phyloP scores from a whole-genome alignment of 2,797 vertebrate species.

The Loris lydekkerianus region DNA sequence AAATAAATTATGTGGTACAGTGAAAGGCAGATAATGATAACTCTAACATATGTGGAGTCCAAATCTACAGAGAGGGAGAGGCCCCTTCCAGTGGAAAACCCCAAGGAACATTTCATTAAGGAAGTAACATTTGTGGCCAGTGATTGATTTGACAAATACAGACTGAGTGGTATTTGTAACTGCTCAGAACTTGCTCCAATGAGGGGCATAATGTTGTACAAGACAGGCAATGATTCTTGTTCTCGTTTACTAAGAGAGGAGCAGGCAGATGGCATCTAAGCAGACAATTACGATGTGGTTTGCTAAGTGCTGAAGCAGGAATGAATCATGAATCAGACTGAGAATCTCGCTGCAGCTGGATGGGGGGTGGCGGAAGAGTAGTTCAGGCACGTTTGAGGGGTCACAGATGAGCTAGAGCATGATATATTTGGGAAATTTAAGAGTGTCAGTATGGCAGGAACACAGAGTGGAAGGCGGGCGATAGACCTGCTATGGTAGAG shows the following conservation, averaged over 20 bases:
- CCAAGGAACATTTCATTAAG: background rate
- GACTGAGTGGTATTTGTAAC: background rate
- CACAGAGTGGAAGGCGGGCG: background rate
- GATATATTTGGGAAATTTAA: background rate
- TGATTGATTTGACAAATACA: background rate
- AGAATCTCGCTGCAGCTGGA: background rate
- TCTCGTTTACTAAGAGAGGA: background rate
- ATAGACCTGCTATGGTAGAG: background rate
- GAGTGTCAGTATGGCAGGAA: background rate
- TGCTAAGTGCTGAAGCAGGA: background rate
- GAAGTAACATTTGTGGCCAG: background rate
- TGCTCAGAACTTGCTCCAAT: background rate
- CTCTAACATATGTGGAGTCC: background rate
- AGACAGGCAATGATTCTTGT: background rate
- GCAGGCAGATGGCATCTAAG: background rate
- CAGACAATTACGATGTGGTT: background rate
- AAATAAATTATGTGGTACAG: background rate
- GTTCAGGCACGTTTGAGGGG: background rate
- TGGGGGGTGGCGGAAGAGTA: background rate
- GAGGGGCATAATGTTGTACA: background rate
- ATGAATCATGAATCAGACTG: background rate
- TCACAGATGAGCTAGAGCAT: background rate
- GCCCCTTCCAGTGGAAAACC: background rate
- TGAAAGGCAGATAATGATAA: background rate
- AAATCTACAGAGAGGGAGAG: background rate